phyloP scores from a whole-genome alignment of 2,888 invertebrate species.

The Boloria euphrosyne region DNA sequence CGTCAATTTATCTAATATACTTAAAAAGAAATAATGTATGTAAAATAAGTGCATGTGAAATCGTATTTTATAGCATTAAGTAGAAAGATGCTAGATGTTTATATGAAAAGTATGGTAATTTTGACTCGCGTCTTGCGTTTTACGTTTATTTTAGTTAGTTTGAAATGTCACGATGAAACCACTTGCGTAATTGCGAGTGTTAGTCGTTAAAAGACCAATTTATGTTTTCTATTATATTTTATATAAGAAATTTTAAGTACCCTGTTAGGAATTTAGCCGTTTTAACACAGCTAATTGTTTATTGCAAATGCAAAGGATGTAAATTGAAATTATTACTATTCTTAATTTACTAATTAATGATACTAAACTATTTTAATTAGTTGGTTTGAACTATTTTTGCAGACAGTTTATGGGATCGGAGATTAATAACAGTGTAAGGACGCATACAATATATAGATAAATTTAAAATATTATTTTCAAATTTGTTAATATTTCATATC shows the following conservation, averaged over 20 bases:
- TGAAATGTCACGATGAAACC: slow-evolving; percentile 26
- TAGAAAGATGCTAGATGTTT: slow-evolving; percentile 20
- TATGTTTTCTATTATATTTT: slow-evolving; percentile 20
- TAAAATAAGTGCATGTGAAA: slow-evolving; percentile 20
- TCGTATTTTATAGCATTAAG: slow-evolving; percentile 17
- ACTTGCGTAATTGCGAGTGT: slow-evolving; percentile 10
- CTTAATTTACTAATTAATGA: too few species aligned
- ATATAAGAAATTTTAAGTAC: slow-evolving; percentile 2
- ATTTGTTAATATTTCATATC: too few species aligned
- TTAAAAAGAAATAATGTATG: slow-evolving; percentile 1
- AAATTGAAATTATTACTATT: too few species aligned
- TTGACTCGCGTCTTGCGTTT: slow-evolving; percentile 14
- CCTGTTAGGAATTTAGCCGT: too few species aligned
- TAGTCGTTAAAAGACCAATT: slow-evolving; percentile 14
- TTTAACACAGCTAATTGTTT: too few species aligned
- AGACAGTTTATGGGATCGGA: too few species aligned
- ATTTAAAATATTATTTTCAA: too few species aligned
- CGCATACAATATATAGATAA: too few species aligned
- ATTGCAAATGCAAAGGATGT: too few species aligned
- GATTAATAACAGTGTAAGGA: too few species aligned
- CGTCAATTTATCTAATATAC: not conserved
- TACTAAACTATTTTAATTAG: too few species aligned
- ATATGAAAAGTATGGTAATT: slow-evolving; percentile 28
- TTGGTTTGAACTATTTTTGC: too few species aligned
- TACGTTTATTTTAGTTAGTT: slow-evolving; percentile 20